phyloP scores from a whole-genome alignment of 1,140 invertebrate species.

The Eciton burchellii region DNA sequence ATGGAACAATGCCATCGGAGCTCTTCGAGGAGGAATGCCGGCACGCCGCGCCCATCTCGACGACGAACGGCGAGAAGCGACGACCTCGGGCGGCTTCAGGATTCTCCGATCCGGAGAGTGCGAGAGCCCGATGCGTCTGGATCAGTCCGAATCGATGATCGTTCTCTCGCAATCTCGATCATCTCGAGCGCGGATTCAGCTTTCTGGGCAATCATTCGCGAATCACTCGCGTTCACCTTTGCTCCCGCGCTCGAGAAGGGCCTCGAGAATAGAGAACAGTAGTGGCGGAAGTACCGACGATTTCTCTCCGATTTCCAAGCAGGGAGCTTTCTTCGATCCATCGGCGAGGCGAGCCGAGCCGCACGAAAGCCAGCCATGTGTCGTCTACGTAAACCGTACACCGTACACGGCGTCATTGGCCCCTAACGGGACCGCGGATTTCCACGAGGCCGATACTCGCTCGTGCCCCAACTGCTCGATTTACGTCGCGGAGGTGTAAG shows the following conservation, averaged over 20 bases:
- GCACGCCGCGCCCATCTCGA: slow-evolving; percentile 83
- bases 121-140: too few species aligned
- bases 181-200: too few species aligned
- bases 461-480: slow-evolving; percentile 30
- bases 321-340: neutral
- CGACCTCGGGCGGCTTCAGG: slow-evolving; percentile 43
- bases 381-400: slow-evolving; percentile 46
- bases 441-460: slow-evolving; percentile 30
- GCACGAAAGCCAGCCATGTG: slow-evolving; percentile 25
- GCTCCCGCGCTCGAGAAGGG: too few species aligned
- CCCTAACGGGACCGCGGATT: slow-evolving; percentile 65
- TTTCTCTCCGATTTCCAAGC: neutral
- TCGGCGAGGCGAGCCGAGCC: slow-evolving; percentile 9
- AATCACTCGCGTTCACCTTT: too few species aligned
- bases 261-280: too few species aligned
- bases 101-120: too few species aligned
- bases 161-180: too few species aligned
- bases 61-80: slow-evolving; percentile 65
- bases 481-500: slow-evolving; percentile 23
- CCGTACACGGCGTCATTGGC: slow-evolving; percentile 59
- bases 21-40: slow-evolving; percentile 85
- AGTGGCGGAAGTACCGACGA: neutral
- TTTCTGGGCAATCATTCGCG: too few species aligned
- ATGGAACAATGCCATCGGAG: slow-evolving; percentile 85
- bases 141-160: too few species aligned